Base-by-base conservation (phyloP, 2,797 vertebrate species). In the Anguilla megastoma region DNA sequence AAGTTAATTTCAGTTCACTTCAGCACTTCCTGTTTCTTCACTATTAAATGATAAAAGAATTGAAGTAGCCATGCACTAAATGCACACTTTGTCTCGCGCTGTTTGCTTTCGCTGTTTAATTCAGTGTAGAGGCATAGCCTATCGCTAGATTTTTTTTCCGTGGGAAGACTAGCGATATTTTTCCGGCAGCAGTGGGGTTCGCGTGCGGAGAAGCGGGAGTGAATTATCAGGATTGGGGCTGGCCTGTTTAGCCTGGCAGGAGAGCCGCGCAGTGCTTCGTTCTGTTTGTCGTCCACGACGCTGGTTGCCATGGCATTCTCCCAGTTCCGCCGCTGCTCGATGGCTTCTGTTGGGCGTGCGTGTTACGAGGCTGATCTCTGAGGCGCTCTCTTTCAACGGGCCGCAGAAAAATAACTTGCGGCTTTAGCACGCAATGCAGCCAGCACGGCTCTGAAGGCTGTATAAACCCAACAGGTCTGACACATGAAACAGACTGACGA, bases 211-310 rank as follows among this genome's bases (percentile, higher is more conserved):
- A 45, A 69, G n/a, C 54, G 36, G 30, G 9, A 14, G 86, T 33
- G 58, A 87, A 66, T 87, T 87, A 14, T 18, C 45, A 24, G 41
- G 56, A 16, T 30, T 63, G 56, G 86, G 76, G 36, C 21, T 83
- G 54, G 50, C 24, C 60, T 36, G 33, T 83, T 66, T 84, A n/a
- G 76, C n/a, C 86, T 87, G 76, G 27, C 76, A n/a, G 84, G 84
- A 60, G 8, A 33, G 56, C 21, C 33, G 18, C 60, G 24, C 36
- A 18, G 41, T n/a, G 21, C 58, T 14, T 58, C 14, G 56, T 10
- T 79, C 76, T 27, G 76, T 24, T 80, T 63, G 33, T 45, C 54
- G 2, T 63, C 56, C 21, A 82, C 48, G 24, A 82, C 48, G 45
- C 79, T 50, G 79, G 79, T 48, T 50, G 83, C 56, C 83, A 84